These are phyloP conservation scores for Trichechus manatus DNA, from an alignment of 2,113 vertebrate genomes.

Conservation along the genomic window DNA sequence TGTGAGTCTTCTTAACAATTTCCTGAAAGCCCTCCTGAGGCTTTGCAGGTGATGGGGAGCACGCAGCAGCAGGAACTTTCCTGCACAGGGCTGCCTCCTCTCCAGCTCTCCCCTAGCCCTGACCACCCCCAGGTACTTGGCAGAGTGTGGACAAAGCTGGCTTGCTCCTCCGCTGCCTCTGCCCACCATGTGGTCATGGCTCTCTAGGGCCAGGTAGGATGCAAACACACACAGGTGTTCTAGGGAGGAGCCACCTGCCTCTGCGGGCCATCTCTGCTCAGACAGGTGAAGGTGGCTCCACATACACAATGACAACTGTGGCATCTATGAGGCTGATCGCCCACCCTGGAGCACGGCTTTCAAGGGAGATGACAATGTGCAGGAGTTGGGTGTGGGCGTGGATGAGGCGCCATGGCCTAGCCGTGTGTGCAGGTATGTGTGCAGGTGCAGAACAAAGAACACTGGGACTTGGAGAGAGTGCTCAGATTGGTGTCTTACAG, in stretches of 20 bases:
- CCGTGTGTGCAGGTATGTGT: accelerated
- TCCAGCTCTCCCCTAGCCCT: not conserved
- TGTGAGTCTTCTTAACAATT: not conserved
- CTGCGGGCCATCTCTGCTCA: not conserved
- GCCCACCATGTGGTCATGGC: not conserved
- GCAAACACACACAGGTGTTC: not conserved
- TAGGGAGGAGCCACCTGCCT: not conserved
- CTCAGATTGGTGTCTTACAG: not conserved
- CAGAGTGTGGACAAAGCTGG: no score
- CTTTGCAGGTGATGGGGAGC: accelerated
- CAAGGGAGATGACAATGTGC: not conserved
- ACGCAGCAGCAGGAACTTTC: not conserved
- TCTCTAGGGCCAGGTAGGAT: not conserved
- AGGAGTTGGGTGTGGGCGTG: not conserved
- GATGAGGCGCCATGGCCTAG: accelerated
- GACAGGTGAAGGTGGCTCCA: not conserved
- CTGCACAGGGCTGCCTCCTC: not conserved
- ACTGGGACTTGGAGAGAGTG: accelerated
- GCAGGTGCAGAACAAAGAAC: not conserved
- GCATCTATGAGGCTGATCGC: not conserved
- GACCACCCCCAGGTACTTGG: not conserved
- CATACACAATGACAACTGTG: no score
- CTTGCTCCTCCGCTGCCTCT: no score
- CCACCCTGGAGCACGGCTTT: not conserved
- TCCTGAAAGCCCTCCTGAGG: not conserved